Conservation (phyloP, 2,113 vertebrate species). For the Cathartes aura region DNA sequence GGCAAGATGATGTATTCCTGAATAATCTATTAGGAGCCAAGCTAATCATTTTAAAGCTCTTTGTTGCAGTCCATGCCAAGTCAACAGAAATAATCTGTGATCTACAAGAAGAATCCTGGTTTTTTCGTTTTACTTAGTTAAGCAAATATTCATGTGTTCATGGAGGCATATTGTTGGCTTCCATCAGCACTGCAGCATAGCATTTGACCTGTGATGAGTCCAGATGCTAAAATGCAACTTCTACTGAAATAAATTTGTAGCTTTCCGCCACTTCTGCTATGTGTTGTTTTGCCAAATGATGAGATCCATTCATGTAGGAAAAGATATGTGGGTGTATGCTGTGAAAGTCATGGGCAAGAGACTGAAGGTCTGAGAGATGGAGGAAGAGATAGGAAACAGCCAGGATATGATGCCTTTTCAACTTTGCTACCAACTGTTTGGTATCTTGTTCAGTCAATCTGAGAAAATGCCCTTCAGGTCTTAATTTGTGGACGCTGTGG, state of each 20-base stretch:
- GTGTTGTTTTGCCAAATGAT: background rate
- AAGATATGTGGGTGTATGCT: background rate
- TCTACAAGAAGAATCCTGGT: background rate
- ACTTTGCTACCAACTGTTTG: background rate
- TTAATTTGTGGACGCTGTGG: background rate
- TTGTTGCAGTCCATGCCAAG: background rate
- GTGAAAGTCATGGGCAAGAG: background rate
- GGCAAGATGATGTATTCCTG: background rate
- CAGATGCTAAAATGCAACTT: background rate
- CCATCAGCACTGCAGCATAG: accelerated
- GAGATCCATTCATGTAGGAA: background rate
- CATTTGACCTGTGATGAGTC: background rate
- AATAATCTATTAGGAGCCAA: background rate
- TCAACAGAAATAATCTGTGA: background rate
- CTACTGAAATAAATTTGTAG: background rate
- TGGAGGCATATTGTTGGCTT: background rate
- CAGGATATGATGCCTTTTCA: background rate
- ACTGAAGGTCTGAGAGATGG: background rate
- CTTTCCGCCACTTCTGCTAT: background rate
- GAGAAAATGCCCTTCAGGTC: background rate
- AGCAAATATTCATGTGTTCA: background rate
- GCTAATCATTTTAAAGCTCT: background rate
- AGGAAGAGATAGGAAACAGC: background rate
- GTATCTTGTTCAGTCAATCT: background rate
- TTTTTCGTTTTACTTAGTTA: background rate